phyloP scores from a whole-genome alignment of 1,140 invertebrate species.

The Maniola jurtina region DNA sequence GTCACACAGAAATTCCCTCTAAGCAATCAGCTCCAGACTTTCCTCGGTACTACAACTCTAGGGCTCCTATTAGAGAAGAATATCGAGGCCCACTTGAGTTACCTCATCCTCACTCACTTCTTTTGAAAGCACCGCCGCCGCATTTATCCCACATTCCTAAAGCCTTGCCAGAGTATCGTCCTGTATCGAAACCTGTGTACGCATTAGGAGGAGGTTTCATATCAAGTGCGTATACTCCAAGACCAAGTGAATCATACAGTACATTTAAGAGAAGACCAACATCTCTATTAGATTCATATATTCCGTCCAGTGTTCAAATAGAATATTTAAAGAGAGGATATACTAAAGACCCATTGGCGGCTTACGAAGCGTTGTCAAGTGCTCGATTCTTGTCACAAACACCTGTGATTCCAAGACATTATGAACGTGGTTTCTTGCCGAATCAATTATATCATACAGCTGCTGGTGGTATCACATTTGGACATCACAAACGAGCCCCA shows the following conservation, averaged over 20 bases:
- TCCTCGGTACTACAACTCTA: slow-evolving; percentile 59
- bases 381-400: slow-evolving; percentile 45
- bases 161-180: slow-evolving; percentile 58
- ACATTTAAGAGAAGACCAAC: slow-evolving; percentile 61
- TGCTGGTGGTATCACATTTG: slow-evolving; percentile 59
- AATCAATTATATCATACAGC: slow-evolving; percentile 75
- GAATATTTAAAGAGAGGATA: slow-evolving; percentile 73
- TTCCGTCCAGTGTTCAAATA: slow-evolving; percentile 70
- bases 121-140: slow-evolving; percentile 54
- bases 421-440: slow-evolving; percentile 72
- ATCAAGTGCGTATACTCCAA: slow-evolving; percentile 41
- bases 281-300: slow-evolving; percentile 73
- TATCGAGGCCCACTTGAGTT: slow-evolving; percentile 49
- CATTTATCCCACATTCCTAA: slow-evolving; percentile 67
- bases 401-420: slow-evolving; percentile 52
- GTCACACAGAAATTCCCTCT: slow-evolving; percentile 46
- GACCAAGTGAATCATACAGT: slow-evolving; percentile 44
- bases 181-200: slow-evolving; percentile 52
- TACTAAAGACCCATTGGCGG: slow-evolving; percentile 63
- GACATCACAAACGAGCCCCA: slow-evolving; percentile 66
- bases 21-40: slow-evolving; percentile 38
- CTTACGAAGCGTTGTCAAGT: slow-evolving; percentile 67
- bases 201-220: slow-evolving; percentile 38
- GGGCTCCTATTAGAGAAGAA: slow-evolving; percentile 52
- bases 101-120: slow-evolving; percentile 58